Base-by-base conservation (phyloP, 2,797 vertebrate genomes). In the Sebastes matsubarae region DNA sequence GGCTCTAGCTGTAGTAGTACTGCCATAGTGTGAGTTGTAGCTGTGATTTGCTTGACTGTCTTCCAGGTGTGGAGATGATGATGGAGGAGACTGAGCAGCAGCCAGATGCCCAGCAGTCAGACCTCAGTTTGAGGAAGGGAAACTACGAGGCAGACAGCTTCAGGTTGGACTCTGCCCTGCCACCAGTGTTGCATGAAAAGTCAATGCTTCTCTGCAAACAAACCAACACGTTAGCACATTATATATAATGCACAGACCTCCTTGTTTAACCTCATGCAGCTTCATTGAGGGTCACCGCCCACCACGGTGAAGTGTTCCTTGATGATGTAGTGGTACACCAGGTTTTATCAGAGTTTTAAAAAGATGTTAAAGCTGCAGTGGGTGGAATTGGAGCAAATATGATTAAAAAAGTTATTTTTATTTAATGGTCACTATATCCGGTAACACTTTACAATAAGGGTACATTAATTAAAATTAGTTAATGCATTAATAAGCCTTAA, bases 51-150 rank as follows among this genome's bases (percentile, higher is more conserved):
- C 29, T 2, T 57, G 0, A 1, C 46, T 60, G 9, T 14, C 8
- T 72, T 71, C 0, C 77, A 88, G 89, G 82, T 85, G 79, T 50
- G 79, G 71, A 75, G 74, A 79, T 24, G 68, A 79, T 24, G 66
- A 95, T 92, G 93, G 92, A 92, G 89, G 92, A 91, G 76, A 87
- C 61, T 2, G 90, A 93, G 72, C 87, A 88, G 60, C 83, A 86
- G 59, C 58, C 84, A 4, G 58, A 65, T 2, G 54, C 50, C 10
- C 76, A 88, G 63, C 82, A 86, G 61, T 34, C 84, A 4, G 77
- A 82, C 22, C 38, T 32, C 72, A 30, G 32, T 55, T 20, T 72
- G 75, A 54, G 65, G 63, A 72, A 57, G 72, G 55, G 42, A 16
- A 25, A 54, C 50, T 2, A 27, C 57, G 58, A 68, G 2, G 65